Conservation (phyloP, 2,113 vertebrate species). For the Oceanites oceanicus region DNA sequence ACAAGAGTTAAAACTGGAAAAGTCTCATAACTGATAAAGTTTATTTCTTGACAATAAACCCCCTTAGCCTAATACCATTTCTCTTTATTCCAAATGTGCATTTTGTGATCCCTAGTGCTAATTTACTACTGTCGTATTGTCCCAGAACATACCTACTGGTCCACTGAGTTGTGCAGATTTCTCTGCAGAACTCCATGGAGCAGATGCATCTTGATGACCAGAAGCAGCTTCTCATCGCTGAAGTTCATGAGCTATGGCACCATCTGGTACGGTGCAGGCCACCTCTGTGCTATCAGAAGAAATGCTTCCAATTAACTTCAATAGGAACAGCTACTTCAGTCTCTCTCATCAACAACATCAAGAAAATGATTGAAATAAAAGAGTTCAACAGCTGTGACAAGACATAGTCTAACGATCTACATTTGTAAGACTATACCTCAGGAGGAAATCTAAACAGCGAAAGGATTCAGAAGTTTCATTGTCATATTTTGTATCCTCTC, state of each 20-base stretch:
- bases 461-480: neutral
- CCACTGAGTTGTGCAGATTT: neutral
- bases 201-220: neutral
- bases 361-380: neutral
- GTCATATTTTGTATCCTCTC: neutral
- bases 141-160: neutral
- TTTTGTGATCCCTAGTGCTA: neutral
- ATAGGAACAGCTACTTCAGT: neutral
- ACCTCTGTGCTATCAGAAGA: neutral
- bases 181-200: neutral
- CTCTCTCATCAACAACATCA: neutral
- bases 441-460: neutral
- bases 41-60: neutral
- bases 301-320: neutral
- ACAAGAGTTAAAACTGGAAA: neutral
- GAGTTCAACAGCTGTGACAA: neutral
- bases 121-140: neutral
- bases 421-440: neutral
- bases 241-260: neutral
- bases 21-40: neutral
- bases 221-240: neutral
- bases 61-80: neutral
- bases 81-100: neutral
- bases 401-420: neutral
- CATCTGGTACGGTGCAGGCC: neutral